Evolutionary conservation across 2,888 invertebrate genomes (phyloP).

Genomic region (Andrena haemorrhoa): DNA sequence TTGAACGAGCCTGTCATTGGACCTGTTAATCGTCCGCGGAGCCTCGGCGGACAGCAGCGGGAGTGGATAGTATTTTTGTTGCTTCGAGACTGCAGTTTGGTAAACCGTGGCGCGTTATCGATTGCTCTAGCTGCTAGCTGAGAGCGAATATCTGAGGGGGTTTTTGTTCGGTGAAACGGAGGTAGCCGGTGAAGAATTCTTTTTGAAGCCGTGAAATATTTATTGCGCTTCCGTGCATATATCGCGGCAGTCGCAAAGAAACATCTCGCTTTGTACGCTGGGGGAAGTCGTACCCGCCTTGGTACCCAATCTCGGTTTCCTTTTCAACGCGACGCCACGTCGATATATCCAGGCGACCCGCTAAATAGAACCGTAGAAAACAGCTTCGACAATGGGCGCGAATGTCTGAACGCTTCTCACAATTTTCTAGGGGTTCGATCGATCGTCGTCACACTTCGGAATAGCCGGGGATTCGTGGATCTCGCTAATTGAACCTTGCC

Average conservation of each 20-base stretch:
- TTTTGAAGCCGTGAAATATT: too few relatives aligned
- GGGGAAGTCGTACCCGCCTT: neutral
- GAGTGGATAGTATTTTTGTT: conserved; percentile 20
- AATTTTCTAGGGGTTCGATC: conserved; percentile 30
- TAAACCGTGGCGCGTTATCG: conserved; percentile 9
- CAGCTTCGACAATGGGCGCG: conserved; percentile 2
- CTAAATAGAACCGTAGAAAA: neutral
- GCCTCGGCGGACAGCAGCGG: neutral
- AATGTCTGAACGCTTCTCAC: conserved; percentile 9
- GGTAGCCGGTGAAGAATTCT: too few relatives aligned
- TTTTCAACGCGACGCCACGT: conserved; percentile 1
- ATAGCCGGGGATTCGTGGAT: neutral
- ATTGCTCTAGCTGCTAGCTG: neutral
- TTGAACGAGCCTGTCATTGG: conserved; percentile 10
- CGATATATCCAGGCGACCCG: conserved; percentile 18
- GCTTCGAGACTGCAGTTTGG: neutral
- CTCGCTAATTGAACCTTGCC: conserved; percentile 22
- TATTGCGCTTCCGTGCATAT: neutral
- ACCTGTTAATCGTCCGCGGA: neutral
- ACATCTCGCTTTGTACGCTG: conserved; percentile 7
- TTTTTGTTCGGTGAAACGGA: too few relatives aligned
- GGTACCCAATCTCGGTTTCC: neutral
- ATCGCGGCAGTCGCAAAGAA: neutral
- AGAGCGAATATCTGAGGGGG: too few relatives aligned
- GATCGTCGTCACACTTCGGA: neutral